phyloP scores from a whole-genome alignment of 2,113 vertebrate genomes.

The Xenopus borealis region DNA sequence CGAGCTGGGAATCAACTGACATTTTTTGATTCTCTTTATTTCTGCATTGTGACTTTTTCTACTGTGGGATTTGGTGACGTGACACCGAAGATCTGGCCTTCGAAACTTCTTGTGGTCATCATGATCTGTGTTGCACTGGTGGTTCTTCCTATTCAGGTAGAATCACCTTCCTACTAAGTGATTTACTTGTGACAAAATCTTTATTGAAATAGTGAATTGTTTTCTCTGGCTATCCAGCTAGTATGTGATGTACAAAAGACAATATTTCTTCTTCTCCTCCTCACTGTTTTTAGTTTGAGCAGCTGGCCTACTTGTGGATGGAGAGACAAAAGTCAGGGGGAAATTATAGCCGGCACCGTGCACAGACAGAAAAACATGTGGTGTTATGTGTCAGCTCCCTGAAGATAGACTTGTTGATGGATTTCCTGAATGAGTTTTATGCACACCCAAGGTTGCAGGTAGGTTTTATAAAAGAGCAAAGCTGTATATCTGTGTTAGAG shows the following conservation, averaged over 20 bases:
- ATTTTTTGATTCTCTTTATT: conserved; percentile 82
- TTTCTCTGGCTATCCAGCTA: too few species aligned
- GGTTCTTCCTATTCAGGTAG: conserved; percentile 80
- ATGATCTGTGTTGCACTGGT: conserved; percentile 85
- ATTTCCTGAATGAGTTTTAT: conserved; percentile 96
- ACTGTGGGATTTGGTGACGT: conserved; percentile 85
- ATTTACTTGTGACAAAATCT: too few species aligned
- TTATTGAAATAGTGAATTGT: too few species aligned
- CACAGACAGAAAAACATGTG: conserved; percentile 91
- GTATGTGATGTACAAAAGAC: too few species aligned
- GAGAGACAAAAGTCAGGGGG: conserved; percentile 96
- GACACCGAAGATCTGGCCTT: conserved; percentile 79
- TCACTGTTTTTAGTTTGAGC: conserved; percentile 77
- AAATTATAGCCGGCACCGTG: conserved; percentile 92
- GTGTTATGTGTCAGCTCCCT: conserved; percentile 90
- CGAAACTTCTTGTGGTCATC: conserved; percentile 81
- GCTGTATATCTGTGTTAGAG: too few species aligned
- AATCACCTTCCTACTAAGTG: neutral
- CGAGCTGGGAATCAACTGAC: conserved; percentile 76
- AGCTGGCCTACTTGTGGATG: conserved; percentile 97
- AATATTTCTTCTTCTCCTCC: too few species aligned
- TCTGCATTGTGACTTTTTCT: conserved; percentile 86
- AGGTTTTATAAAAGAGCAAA: conserved; percentile 21
- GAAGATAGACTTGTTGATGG: conserved; percentile 96
- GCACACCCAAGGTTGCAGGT: conserved; percentile 90